Percentiles rank a stretch among this genome's conserved stretches.
phyloP scores from a whole-genome alignment of 2,888 invertebrate species.

The Stegana nigrithorax region DNA sequence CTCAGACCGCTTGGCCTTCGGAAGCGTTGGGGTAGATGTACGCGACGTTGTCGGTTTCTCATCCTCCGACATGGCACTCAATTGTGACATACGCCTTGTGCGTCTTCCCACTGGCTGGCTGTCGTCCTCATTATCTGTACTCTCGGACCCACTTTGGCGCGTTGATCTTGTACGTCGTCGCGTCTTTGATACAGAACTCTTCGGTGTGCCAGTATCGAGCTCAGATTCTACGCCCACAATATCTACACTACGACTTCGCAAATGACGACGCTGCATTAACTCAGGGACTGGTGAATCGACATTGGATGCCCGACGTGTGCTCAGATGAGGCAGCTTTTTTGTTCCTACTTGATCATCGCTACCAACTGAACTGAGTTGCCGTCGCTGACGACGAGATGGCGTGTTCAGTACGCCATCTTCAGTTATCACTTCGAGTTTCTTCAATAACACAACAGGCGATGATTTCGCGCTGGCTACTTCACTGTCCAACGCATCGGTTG shows the following conservation, averaged over 20 bases:
- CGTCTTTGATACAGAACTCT: background rate
- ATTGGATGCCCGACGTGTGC: constrained; percentile 38
- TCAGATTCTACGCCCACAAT: background rate
- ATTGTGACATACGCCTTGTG: background rate
- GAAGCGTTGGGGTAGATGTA: background rate
- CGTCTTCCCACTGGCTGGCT: background rate
- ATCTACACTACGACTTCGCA: constrained; percentile 32
- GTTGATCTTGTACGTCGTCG: no score
- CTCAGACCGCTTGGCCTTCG: background rate
- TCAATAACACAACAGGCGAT: no score
- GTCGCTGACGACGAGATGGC: no score
- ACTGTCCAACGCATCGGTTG: no score
- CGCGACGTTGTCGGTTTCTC: constrained; percentile 28
- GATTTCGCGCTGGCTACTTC: no score
- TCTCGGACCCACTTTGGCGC: no score
- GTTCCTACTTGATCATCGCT: constrained; percentile 5
- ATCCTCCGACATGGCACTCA: background rate
- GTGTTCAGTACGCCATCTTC: no score
- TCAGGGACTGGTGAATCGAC: constrained; percentile 22
- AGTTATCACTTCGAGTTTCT: no score
- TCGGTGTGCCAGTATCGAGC: background rate
- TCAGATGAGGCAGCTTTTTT: constrained; percentile 35
- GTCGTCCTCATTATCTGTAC: constrained; percentile 15
- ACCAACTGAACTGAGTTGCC: no score
- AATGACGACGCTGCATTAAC: constrained; percentile 36